Conservation (phyloP, 2,797 vertebrate species). For the Liasis olivaceus region DNA sequence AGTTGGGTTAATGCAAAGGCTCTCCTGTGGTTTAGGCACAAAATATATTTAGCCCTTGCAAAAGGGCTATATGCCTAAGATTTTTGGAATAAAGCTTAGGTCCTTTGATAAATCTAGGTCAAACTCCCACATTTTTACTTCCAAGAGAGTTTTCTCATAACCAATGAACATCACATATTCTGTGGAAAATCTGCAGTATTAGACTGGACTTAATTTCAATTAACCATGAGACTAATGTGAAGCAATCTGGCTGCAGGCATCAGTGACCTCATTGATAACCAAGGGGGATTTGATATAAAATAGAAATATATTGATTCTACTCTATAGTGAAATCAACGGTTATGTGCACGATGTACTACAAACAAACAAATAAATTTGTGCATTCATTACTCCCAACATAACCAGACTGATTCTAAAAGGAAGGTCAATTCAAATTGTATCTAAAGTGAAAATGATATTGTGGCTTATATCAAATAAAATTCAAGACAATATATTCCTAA, state of each 20-base stretch:
- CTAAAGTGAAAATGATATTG: conserved; percentile 39
- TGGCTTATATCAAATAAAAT: conserved; percentile 47
- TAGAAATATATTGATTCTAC: conserved; percentile 22
- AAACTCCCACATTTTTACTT: not conserved
- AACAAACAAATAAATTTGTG: conserved; percentile 51
- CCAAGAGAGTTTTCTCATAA: not conserved
- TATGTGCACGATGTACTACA: conserved; percentile 33
- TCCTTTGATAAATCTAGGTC: not conserved
- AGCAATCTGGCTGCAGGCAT: not conserved
- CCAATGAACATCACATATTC: not conserved
- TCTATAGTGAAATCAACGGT: conserved; percentile 33
- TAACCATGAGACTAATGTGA: not conserved
- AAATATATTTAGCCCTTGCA: not conserved
- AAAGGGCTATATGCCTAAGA: not conserved
- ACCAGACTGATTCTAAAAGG: conserved; percentile 52
- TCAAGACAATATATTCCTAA: conserved; percentile 26
- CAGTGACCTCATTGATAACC: not conserved
- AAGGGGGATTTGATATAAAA: not conserved
- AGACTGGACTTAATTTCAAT: not conserved
- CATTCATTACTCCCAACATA: conserved; percentile 47
- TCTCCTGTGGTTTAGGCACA: not conserved
- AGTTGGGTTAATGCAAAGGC: not conserved
- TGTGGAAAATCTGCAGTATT: not conserved
- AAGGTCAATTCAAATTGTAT: conserved; percentile 49
- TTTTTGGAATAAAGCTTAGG: not conserved